Evolutionary conservation across 1,140 invertebrate species (phyloP), one percentile per base, ranked within the genome.

Genomic region (Babylonia areolata): DNA sequence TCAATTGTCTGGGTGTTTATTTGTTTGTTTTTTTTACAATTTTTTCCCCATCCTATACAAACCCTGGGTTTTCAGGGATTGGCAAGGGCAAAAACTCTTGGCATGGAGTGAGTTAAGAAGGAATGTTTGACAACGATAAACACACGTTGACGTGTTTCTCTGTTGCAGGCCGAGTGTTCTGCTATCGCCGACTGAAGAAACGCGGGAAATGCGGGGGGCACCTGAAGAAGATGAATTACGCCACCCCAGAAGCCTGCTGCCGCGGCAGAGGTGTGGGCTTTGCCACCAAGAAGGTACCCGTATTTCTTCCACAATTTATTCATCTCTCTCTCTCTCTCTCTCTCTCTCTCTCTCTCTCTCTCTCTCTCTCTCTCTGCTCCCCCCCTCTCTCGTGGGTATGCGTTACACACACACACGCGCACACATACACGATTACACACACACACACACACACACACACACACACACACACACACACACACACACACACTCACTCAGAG

Each of bases 141-240:
- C 35, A 1, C 35, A 79, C 37, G 11, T n/a, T 46, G 23, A 33
- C 33, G 28, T 54, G 12, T 31, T 42, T 31, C 1, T 31, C 9
- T 54, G 73, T 89, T 87, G 28, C 81, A 91, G 90, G 86, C 12
- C 81, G 87, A 15, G 81, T 91, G 42, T 84, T 85, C 31, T 91
- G 91, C 78, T 91, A 85, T 77, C 87, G 91, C 17, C 88, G 89
- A 35, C 81, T 88, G n/a, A 82, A 88, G 28, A 83, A 81, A 5
- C 82, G 81, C 28, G 73, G 83, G 20, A 88, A 88, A 31, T 91
- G 91, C 87, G 88, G 89, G 42, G 91, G 91, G 15, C 86, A 82
- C 71, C 33, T 91, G 35, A 86, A 77, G 75, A 88, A 89, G 75
- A 64, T 81, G 3, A 84, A 81, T 58, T 90, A 88, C 64, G 31